These are phyloP conservation scores for Tenodera sinensis DNA, from an alignment of 2,888 invertebrate genomes.

Conservation along the genomic window DNA sequence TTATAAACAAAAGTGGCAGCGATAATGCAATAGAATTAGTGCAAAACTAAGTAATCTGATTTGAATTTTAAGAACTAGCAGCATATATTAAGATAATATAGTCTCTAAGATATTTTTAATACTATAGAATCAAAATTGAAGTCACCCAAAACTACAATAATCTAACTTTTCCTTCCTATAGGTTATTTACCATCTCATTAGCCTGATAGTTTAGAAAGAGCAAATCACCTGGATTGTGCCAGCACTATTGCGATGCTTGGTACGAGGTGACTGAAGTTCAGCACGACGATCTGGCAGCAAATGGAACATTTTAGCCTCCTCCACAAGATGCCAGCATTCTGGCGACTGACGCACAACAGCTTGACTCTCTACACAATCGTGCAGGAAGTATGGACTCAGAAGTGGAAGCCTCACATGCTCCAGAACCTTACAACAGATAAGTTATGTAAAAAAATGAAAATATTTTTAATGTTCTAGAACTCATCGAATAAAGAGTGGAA, in stretches of 20 bases:
- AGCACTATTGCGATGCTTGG: slow-evolving; percentile 44
- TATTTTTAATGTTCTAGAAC: neutral
- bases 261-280: slow-evolving; percentile 43
- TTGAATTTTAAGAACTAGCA: too few relatives aligned
- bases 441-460: too few relatives aligned
- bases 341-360: slow-evolving; percentile 42
- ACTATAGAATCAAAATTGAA: too few relatives aligned
- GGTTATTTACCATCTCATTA: too few relatives aligned
- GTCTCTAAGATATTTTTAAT: too few relatives aligned
- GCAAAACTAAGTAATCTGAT: too few relatives aligned
- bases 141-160: too few relatives aligned
- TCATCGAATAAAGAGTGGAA: neutral
- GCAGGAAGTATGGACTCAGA: slow-evolving; percentile 48
- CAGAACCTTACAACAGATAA: slow-evolving; percentile 38
- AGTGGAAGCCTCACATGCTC: slow-evolving; percentile 48
- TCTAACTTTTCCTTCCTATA: too few relatives aligned
- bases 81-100: too few relatives aligned
- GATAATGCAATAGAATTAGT: too few relatives aligned
- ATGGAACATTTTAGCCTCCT: slow-evolving; percentile 49
- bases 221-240: slow-evolving; percentile 36
- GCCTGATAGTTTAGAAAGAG: neutral
- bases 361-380: slow-evolving; percentile 46
- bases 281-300: slow-evolving; percentile 46
- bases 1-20: too few relatives aligned
- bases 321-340: slow-evolving; percentile 44